Conservation (phyloP, 2,797 vertebrate species). For the Strix occidentalis region DNA sequence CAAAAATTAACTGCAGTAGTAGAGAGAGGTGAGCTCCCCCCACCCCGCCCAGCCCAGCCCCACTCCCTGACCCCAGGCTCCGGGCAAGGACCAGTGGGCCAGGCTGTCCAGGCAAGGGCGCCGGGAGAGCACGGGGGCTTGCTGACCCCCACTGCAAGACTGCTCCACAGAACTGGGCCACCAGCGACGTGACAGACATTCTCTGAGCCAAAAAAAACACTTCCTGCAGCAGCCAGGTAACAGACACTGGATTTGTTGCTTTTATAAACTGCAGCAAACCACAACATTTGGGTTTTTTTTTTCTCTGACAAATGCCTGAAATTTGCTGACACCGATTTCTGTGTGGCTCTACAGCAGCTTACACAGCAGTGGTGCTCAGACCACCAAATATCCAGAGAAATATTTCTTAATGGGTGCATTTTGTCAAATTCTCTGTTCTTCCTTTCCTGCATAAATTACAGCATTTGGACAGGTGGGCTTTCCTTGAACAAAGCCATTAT, state of each 20-base stretch:
- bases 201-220: neutral
- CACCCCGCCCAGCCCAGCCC: accelerated
- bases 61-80: neutral
- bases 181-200: accelerated
- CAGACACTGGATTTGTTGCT: neutral
- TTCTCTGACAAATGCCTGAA: neutral
- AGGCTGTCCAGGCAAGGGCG: accelerated
- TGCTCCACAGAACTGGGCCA: neutral
- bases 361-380: neutral
- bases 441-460: neutral
- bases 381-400: neutral
- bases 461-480: neutral
- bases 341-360: neutral
- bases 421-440: neutral
- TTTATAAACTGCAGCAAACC: neutral
- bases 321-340: neutral
- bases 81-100: neutral
- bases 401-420: neutral
- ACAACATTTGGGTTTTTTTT: neutral
- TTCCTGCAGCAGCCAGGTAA: slow-evolving; percentile 21
- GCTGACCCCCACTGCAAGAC: accelerated
- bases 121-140: accelerated
- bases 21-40: neutral
- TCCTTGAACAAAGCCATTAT: neutral
- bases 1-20: neutral